Evolutionary conservation across 1,140 invertebrate genomes (phyloP).

Genomic region (Ladona fulva): DNA sequence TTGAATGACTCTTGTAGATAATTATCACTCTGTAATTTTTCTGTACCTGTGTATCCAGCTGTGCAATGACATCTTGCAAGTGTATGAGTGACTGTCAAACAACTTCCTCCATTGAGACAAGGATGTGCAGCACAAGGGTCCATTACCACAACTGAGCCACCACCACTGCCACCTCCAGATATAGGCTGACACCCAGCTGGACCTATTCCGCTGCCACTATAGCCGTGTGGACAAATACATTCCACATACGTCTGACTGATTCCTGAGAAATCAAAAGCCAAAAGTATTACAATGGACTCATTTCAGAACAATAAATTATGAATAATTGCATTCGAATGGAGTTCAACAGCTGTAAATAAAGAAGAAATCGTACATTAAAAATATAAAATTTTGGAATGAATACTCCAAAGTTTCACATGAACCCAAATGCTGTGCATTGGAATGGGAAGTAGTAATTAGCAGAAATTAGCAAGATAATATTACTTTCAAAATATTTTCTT

Average conservation of each 20-base stretch:
- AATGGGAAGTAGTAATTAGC: no score
- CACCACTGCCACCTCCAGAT: constrained; percentile 27
- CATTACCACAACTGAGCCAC: background rate
- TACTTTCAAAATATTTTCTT: no score
- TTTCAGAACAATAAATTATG: no score
- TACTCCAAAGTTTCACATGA: no score
- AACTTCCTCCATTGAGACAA: constrained; percentile 55
- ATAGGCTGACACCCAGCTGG: constrained; percentile 55
- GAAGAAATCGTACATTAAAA: no score
- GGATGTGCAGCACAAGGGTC: constrained; percentile 52
- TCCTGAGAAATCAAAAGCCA: constrained; percentile 26
- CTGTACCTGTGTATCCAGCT: constrained; percentile 47
- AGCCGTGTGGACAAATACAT: constrained; percentile 73
- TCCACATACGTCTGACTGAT: constrained; percentile 46
- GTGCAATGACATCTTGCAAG: constrained; percentile 50
- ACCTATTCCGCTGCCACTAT: constrained; percentile 72
- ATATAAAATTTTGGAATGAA: no score
- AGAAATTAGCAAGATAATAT: no score
- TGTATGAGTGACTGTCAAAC: constrained; percentile 34
- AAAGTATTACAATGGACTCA: background rate
- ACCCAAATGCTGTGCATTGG: no score
- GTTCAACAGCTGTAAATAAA: no score
- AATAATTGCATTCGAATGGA: no score
- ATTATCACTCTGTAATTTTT: no score
- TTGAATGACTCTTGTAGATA: no score